Base-by-base conservation (phyloP, 2,797 vertebrate species). In the Enteromius viviparus region DNA sequence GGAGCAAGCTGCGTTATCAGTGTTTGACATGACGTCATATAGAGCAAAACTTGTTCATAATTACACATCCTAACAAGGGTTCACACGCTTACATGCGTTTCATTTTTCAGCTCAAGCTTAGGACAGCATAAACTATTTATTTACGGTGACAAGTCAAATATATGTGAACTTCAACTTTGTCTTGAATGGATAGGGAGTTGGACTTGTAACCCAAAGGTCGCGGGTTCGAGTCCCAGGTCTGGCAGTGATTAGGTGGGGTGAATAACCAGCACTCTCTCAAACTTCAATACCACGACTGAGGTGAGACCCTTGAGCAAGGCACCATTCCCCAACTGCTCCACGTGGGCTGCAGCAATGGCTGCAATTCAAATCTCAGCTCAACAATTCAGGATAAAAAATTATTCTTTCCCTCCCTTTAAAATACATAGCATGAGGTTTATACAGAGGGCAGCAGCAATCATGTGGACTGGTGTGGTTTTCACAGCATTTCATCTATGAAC, bases 401-500 rank as follows among this genome's bases (percentile, higher is more conserved):
- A 26, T 51, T 51, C 0, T n/a, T 34, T 12, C 7, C 32, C 8
- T 15, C 3, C 7, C 7, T 49, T 7, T 9, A 3, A 69, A 45
- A 37, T 23, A 45, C 5, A 55, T 6, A 23, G 6, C 21, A 68
- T 47, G 23, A 49, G 32, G n/a, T 68, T 51, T 68, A 79, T 79
- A 17, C 1, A 26, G 45, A 53, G 51, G 51, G 42, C 40, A 78
- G n/a, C 40, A 5, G 53, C 40, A 32, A 77, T 83, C 81, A 83
- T 71, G 82, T 62, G 76, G 21, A 47, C 49, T 47, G 29, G 21
- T 66, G 68, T 66, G 40, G 80, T 74, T 85, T 82, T 82, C 80
- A 49, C 26, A 71, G 34, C 68, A 62, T 82, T 71, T 82, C 58
- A 85, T 85, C 80, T 72, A 53, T 79, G 68, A 85, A 75, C 32